Conservation (phyloP, 1,140 invertebrate species). For the Pseudomyrmex concolor region DNA sequence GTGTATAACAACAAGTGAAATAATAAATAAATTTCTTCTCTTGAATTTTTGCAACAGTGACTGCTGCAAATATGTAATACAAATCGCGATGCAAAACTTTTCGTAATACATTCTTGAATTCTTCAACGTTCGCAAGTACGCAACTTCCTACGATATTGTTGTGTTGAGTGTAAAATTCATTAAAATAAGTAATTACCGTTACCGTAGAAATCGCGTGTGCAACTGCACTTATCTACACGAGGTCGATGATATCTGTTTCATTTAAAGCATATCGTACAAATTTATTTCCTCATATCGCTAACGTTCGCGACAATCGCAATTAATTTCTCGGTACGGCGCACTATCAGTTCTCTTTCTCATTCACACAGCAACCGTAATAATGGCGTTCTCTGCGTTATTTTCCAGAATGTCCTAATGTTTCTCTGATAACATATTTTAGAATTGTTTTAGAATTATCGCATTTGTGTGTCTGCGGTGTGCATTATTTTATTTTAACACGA, state of each 20-base stretch:
- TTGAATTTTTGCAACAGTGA: background rate
- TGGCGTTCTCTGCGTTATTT: background rate
- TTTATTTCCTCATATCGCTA: conserved; percentile 49
- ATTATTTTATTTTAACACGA: background rate
- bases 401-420: conserved; percentile 13
- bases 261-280: conserved; percentile 47
- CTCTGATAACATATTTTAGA: conserved; percentile 1
- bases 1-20: background rate
- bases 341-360: conserved; percentile 9
- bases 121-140: background rate
- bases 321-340: conserved; percentile 17
- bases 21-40: background rate
- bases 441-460: background rate
- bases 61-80: background rate
- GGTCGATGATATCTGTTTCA: conserved; percentile 51
- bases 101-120: conserved; percentile 2
- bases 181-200: conserved; percentile 43
- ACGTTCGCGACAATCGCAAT: conserved; percentile 36
- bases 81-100: background rate
- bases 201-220: conserved; percentile 39
- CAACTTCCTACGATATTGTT: background rate
- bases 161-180: conserved; percentile 29
- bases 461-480: too few species aligned
- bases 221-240: conserved; percentile 7
- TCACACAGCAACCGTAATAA: background rate